phyloP scores from a whole-genome alignment of 2,113 vertebrate genomes.

The Trachemys scripta region DNA sequence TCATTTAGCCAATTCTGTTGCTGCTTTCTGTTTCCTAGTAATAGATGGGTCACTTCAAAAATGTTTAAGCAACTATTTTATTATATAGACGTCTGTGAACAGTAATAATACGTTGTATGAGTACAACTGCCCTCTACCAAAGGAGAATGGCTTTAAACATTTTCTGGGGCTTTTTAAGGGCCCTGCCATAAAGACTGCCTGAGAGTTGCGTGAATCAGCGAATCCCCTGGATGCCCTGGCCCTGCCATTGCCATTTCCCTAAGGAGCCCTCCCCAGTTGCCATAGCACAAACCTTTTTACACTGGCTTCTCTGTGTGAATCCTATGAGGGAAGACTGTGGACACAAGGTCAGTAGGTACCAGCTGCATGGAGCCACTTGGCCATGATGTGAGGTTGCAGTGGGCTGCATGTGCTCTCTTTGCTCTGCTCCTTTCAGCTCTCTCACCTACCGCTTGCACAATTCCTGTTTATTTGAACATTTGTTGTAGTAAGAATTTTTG shows the following conservation, averaged over 20 bases:
- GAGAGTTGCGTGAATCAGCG: not conserved
- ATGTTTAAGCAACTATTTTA: not conserved
- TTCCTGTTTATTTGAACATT: accelerated
- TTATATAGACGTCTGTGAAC: not conserved
- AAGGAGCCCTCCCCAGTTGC: accelerated
- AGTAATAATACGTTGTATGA: not conserved
- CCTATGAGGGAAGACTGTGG: not conserved
- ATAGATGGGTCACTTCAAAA: not conserved
- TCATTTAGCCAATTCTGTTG: not conserved
- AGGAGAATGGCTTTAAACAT: accelerated
- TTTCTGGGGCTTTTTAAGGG: not conserved
- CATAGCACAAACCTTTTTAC: not conserved
- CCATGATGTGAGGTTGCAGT: not conserved
- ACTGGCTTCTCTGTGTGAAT: accelerated
- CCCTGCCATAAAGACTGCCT: not conserved
- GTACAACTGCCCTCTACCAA: not conserved
- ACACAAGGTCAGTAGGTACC: accelerated
- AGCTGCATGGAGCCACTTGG: not conserved
- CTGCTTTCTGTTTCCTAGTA: not conserved
- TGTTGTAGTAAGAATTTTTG: not conserved
- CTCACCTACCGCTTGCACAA: accelerated
- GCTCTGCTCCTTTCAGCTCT: accelerated
- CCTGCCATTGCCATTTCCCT: accelerated
- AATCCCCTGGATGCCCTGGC: accelerated
- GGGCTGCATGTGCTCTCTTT: not conserved